These are phyloP conservation scores for Tautogolabrus adspersus DNA, from an alignment of 2,113 vertebrate species.

Conservation along the genomic window DNA sequence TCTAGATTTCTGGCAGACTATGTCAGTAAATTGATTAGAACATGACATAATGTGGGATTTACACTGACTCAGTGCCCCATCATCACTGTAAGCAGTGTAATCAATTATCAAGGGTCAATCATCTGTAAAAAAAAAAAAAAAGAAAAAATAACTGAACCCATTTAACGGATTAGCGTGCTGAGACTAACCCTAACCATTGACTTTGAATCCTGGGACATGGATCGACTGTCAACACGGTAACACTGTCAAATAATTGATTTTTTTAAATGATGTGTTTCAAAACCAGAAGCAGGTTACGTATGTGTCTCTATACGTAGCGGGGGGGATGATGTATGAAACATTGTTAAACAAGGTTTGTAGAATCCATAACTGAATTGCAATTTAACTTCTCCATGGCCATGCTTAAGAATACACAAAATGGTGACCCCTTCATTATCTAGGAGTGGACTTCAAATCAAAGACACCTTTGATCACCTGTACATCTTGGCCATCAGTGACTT, in stretches of 20 bases:
- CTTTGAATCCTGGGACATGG: constrained; percentile 1
- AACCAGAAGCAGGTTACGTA: not conserved
- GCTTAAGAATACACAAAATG: not conserved
- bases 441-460: not conserved
- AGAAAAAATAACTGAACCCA: constrained; percentile 7
- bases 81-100: constrained; percentile 56
- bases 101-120: constrained; percentile 66
- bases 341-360: not conserved
- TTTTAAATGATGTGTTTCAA: constrained; percentile 4
- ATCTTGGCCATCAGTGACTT: too few species aligned
- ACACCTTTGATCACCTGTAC: not conserved
- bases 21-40: constrained; percentile 31
- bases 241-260: constrained; percentile 6
- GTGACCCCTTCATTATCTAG: not conserved
- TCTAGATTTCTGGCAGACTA: constrained; percentile 27
- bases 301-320: not conserved
- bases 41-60: constrained; percentile 65
- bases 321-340: not conserved
- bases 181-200: constrained; percentile 19
- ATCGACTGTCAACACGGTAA: not conserved
- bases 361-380: not conserved
- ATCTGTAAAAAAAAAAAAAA: constrained; percentile 29
- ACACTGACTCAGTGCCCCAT: constrained; percentile 37
- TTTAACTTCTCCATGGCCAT: not conserved
- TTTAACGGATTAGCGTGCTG: constrained; percentile 44